Percentiles rank a stretch among this genome's conserved stretches.
Evolutionary conservation across 2,888 invertebrate species (phyloP).

Genomic region (Drosophila histrio): DNA sequence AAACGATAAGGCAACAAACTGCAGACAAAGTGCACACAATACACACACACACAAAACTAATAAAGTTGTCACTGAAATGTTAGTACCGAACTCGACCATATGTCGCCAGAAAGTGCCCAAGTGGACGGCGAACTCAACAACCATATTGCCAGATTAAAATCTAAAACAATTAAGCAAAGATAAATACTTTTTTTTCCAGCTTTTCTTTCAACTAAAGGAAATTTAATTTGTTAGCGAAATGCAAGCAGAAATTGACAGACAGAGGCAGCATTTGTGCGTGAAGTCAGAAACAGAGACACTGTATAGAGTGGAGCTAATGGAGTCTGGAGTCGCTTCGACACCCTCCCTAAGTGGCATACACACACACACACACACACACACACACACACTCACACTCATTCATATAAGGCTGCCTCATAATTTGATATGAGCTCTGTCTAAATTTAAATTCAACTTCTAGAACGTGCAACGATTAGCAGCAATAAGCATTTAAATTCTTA

Average conservation of each 20-base stretch:
- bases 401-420: conserved; percentile 52
- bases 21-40: conserved; percentile 60
- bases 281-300: not conserved
- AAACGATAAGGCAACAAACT: conserved; percentile 60
- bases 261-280: conserved; percentile 4
- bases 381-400: too few species aligned
- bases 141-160: conserved; percentile 73
- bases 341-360: conserved; percentile 40
- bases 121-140: conserved; percentile 9
- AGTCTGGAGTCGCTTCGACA: conserved; percentile 30
- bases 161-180: conserved; percentile 77
- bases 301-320: conserved; percentile 21
- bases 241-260: conserved; percentile 14
- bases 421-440: conserved; percentile 58
- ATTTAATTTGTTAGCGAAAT: conserved; percentile 37
- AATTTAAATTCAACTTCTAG: conserved; percentile 61
- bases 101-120: conserved; percentile 44
- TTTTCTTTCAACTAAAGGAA: conserved; percentile 14
- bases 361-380: not conserved
- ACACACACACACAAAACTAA: conserved; percentile 57
- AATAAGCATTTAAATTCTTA: conserved; percentile 66
- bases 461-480: conserved; percentile 68
- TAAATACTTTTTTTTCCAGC: conserved; percentile 49
- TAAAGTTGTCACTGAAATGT: conserved; percentile 74
- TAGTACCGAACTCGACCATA: conserved; percentile 50